Base-by-base conservation (phyloP, 92 coral and sea anemone genomes). In the Actinernus sp. region DNA sequence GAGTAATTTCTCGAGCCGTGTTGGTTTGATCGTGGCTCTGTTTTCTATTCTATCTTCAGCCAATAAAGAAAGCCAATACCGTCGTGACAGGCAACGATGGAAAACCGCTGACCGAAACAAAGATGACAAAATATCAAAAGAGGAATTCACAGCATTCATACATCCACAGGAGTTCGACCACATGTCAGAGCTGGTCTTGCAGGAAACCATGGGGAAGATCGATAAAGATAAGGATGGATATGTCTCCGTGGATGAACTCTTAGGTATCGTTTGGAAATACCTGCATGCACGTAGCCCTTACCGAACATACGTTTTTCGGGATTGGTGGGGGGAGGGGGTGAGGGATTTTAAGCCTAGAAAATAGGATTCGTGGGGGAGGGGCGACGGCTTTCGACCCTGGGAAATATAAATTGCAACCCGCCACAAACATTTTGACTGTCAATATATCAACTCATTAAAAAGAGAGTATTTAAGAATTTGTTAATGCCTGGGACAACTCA, bases 191-290 rank as follows among this genome's bases (percentile, higher is more conserved):
- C 55, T 76, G 11, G 88, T 75, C 22, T 74, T 87, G 2, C 84
- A 77, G 31, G 97, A 93, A 36, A 59, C 49, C 3, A 33, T 93
- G 12, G 61, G 53, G 1, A 80, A 74, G 0, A 55, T 83, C 3
- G 98, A 93, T 71, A 65, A 68, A 30, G 85, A 90, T 34, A 70
- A 72, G 38, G 97, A 93, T 68, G 98, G 98, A 12, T 70, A 49
- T 34, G 45, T 90, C 7, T 90, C 97, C 3, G 78, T 76, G 34
- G 72, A 80, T 8, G 98, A 93, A 56, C 80, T 55, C 55, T 20
- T 93, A 39, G 87, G 98, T 93, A 79, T n/a, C n/a, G n/a, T n/a
- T n/a, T n/a, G 43, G 73, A n/a, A n/a, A n/a, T n/a, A n/a, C n/a
- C n/a, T n/a, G n/a, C n/a, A n/a, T n/a, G n/a, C n/a, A n/a, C n/a